Evolutionary conservation across 2,797 vertebrate species (phyloP), one percentile per base, ranked within the genome.

Genomic region (Channallabes apus): DNA sequence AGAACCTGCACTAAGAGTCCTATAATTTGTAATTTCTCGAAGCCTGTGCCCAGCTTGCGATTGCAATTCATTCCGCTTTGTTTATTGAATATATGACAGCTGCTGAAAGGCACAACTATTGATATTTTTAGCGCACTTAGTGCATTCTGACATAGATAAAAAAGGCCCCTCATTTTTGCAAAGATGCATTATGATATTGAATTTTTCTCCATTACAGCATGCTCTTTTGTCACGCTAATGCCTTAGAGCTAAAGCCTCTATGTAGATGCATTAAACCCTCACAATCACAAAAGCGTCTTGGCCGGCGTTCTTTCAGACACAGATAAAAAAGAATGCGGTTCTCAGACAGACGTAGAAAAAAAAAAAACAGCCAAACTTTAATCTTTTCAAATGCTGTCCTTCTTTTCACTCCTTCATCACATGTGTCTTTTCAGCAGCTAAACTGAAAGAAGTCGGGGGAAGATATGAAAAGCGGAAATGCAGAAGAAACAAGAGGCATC

Each of bases 151-250:
- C 84, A 73, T 82, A 79, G 87, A 85, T 72, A 46, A 75, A 77
- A 80, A 77, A 85, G 73, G 58, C 41, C 77, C 71, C 35, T 65
- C 61, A 20, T 75, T 78, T 85, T 83, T 73, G 32, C 58, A 11
- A 67, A 79, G 77, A 87, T 87, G 86, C 87, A 89, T 84, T 88
- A 81, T 38, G 72, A 86, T 88, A 89, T 89, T 88, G 82, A 84
- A 87, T 84, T 89, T 80, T 80, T 85, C 82, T 85, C 32, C 64
- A 80, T 85, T 84, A 78, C 67, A 27, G 38, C 82, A 82, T 78
- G 41, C 80, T 83, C 86, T 87, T 84, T 88, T 90, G 89, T 90
- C 61, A 71, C 77, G 22, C 82, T 82, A 83, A 90, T 88, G 85
- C 86, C 86, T 88, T 67, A 14, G 51, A 88, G 89, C 79, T 69